Evolutionary conservation across 2,888 invertebrate genomes (phyloP).

Genomic region (Hypomecis punctinalis): DNA sequence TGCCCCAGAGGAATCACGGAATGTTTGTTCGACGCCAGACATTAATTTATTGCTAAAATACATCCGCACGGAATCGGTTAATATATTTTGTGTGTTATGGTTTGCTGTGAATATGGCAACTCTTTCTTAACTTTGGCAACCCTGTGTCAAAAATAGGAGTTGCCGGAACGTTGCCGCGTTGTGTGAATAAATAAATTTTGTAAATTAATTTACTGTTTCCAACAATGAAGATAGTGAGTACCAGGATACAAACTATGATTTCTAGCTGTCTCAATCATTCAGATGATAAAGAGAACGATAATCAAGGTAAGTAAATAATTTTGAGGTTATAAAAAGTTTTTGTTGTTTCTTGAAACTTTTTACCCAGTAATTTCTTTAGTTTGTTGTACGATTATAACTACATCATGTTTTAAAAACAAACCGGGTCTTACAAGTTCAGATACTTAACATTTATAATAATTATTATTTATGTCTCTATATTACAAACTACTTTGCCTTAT

Average conservation of each 20-base stretch:
- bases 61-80: too few species aligned
- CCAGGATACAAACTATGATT: conserved; percentile 28
- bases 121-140: conserved; percentile 21
- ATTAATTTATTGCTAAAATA: too few species aligned
- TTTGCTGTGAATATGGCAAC: conserved; percentile 21
- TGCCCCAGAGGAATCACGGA: too few species aligned
- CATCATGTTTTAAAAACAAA: conserved; percentile 23
- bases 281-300: conserved; percentile 28
- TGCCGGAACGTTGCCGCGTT: conserved; percentile 7
- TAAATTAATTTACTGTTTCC: conserved; percentile 24
- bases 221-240: conserved; percentile 30
- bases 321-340: conserved; percentile 30
- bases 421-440: conserved; percentile 17
- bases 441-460: conserved; percentile 15
- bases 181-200: conserved; percentile 11
- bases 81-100: neutral
- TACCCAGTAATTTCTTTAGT: conserved; percentile 23
- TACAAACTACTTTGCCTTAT: conserved; percentile 4
- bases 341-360: conserved; percentile 24
- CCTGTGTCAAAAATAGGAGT: conserved; percentile 18
- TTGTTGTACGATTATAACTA: conserved; percentile 25
- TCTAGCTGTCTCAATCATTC: conserved; percentile 24
- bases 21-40: too few species aligned
- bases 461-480: conserved; percentile 3
- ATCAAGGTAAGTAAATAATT: conserved; percentile 31